These are phyloP conservation scores for Pollenia angustigena DNA, from an alignment of 2,888 invertebrate genomes.

Conservation along the genomic window DNA sequence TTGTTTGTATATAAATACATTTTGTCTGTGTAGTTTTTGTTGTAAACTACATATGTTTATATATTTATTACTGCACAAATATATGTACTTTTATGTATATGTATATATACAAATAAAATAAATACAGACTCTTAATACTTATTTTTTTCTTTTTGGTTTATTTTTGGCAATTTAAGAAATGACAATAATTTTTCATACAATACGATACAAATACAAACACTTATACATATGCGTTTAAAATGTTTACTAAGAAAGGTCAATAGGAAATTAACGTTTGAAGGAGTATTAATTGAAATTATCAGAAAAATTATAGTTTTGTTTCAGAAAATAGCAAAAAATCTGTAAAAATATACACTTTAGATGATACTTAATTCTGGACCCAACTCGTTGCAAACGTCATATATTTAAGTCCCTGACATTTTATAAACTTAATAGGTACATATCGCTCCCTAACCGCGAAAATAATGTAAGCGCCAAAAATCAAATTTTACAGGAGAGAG, in stretches of 20 bases:
- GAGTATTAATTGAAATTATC: not conserved
- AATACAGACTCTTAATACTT: conserved; percentile 30
- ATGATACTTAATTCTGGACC: too few species aligned
- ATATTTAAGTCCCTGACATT: too few species aligned
- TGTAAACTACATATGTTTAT: not conserved
- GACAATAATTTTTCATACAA: conserved; percentile 55
- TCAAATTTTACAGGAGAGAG: too few species aligned
- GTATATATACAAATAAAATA: too few species aligned
- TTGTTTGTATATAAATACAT: not conserved
- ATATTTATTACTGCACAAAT: not conserved
- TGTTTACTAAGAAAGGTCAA: not conserved
- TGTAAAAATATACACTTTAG: too few species aligned
- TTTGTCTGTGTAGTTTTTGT: not conserved
- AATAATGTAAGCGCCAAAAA: too few species aligned
- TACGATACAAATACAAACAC: not conserved
- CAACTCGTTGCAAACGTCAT: too few species aligned
- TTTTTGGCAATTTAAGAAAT: conserved; percentile 57
- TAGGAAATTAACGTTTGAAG: not conserved
- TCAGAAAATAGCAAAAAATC: too few species aligned
- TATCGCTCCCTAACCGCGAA: too few species aligned
- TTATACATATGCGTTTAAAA: not conserved
- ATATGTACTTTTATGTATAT: too few species aligned
- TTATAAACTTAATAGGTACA: too few species aligned
- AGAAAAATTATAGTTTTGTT: too few species aligned
- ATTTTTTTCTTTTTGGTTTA: not conserved